A percentile compares a stretch with the other conserved stretches of the same genome.
Evolutionary conservation across 1,140 invertebrate genomes (phyloP).

Genomic region (Neocloeon triangulifer): DNA sequence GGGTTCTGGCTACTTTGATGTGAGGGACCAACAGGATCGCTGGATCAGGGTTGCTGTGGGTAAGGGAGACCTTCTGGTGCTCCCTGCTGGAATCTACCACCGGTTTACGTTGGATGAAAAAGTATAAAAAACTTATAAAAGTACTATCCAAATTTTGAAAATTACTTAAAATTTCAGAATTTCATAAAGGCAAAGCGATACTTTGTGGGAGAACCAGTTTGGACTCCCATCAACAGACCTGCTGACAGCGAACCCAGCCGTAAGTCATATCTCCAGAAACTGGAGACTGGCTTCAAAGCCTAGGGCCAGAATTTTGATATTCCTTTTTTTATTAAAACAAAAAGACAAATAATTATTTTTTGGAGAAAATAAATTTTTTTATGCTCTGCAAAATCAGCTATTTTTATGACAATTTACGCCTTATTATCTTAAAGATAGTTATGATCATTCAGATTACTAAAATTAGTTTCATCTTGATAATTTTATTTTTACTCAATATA

Average conservation of each 20-base stretch:
- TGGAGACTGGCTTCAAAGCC: too few species aligned
- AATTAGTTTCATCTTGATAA: too few species aligned
- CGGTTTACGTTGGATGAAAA: conserved; percentile 80
- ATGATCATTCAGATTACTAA: too few species aligned
- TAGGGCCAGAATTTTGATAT: too few species aligned
- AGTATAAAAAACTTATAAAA: conserved; percentile 21
- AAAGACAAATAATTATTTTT: too few species aligned
- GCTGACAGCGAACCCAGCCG: conserved; percentile 65
- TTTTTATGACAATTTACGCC: too few species aligned
- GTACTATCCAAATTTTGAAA: background rate
- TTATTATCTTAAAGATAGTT: too few species aligned
- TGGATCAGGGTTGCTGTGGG: conserved; percentile 82
- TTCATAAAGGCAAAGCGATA: conserved; percentile 67
- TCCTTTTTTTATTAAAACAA: too few species aligned
- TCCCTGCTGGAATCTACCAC: conserved; percentile 95
- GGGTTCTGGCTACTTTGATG: conserved; percentile 92
- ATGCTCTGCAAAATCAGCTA: too few species aligned
- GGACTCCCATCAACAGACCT: conserved; percentile 73
- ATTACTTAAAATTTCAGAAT: conserved; percentile 34
- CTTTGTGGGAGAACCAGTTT: conserved; percentile 82
- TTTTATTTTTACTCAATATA: too few species aligned
- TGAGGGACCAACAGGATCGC: conserved; percentile 61
- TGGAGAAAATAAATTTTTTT: too few species aligned
- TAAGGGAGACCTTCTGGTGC: conserved; percentile 72
- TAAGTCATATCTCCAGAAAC: conserved; percentile 39